Conservation (phyloP, 1,140 invertebrate genomes). For the Apis florea region DNA sequence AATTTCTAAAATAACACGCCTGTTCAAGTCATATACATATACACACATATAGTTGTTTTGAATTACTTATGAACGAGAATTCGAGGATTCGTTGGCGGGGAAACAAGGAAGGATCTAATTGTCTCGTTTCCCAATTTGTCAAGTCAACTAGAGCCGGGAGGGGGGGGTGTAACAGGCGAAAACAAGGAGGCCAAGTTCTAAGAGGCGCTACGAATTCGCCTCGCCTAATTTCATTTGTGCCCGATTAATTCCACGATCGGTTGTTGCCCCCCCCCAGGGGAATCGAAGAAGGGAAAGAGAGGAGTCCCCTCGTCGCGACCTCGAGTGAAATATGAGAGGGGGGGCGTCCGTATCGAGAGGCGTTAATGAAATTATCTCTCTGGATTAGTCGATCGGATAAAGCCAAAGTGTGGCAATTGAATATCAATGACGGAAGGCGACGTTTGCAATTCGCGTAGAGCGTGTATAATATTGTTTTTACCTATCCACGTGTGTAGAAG, state of each 20-base stretch:
- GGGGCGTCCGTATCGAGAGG: background rate
- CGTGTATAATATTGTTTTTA: conserved; percentile 6
- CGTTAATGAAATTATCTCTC: background rate
- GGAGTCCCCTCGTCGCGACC: background rate
- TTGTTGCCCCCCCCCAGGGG: no score
- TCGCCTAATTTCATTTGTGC: conserved; percentile 11
- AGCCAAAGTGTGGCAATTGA: background rate
- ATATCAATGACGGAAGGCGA: background rate
- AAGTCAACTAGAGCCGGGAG: background rate
- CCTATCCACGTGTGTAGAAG: no score
- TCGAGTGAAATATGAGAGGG: background rate
- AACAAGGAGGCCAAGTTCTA: conserved; percentile 9
- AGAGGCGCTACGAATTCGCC: conserved; percentile 16
- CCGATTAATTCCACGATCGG: conserved; percentile 9
- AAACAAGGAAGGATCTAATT: background rate
- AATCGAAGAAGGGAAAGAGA: background rate
- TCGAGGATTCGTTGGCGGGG: background rate
- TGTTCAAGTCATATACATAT: background rate
- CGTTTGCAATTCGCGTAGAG: background rate
- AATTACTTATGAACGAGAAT: conserved; percentile 4
- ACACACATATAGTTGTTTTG: no score
- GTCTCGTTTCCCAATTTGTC: conserved; percentile 24
- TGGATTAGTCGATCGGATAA: background rate
- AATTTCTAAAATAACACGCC: background rate
- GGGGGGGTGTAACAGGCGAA: conserved; percentile 2